Evolutionary conservation across 2,113 vertebrate species (phyloP), one percentile per base, ranked within the genome.

Genomic region (Parotia lawesii): DNA sequence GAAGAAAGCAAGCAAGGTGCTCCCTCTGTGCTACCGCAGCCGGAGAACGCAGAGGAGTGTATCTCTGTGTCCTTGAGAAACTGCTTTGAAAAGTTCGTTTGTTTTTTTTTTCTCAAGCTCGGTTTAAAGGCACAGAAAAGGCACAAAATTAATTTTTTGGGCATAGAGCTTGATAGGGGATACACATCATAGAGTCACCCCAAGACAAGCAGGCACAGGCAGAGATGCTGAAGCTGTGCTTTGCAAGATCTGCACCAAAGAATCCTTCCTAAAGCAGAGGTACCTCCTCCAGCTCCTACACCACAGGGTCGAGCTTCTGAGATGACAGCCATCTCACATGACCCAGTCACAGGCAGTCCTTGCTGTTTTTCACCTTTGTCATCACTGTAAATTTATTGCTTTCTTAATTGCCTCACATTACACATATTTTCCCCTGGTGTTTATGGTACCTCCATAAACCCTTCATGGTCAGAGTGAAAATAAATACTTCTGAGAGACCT

Each of bases 231-330:
- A 50, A 50, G 18, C 7, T 5, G 15, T 7, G 14, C 48, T 89
- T 77, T 3, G 4, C 5, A 45, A 50, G 10, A 61, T 37, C 25
- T 58, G 23, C 21, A 38, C 9, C 6, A 6, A 21, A 37, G n/a
- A 31, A 25, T 48, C 15, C 28, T 29, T 65, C 28, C 24, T 27
- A 25, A 57, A 85, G 37, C 17, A 31, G 38, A 42, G 6, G 19
- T 12, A 8, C 5, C 28, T 86, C 37, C 57, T 51, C 6, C 77
- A 47, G 29, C 13, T 75, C 33, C 23, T 12, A 14, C 16, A n/a
- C 33, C 33, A 37, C 0, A 0, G 37, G 8, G 22, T 38, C 0
- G 0, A 71, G n/a, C 35, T 71, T 35, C 51, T 8, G 13, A 15
- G 28, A 33, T 10, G 13, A 4, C 35, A 44, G 27, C 10, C 22